Conservation (phyloP, 2,797 vertebrate genomes). For the Discoglossus pictus region DNA sequence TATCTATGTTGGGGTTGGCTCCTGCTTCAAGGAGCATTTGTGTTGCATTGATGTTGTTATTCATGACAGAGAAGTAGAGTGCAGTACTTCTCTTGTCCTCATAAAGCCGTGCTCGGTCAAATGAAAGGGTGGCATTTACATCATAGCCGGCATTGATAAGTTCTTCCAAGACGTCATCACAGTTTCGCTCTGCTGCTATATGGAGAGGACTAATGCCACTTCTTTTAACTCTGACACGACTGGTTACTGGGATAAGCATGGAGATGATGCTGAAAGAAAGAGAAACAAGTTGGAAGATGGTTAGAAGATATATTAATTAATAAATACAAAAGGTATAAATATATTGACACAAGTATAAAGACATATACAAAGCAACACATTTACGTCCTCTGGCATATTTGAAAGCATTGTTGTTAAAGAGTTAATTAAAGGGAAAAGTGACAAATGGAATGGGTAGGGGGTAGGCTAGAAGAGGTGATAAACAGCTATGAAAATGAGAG, state of each 20-base stretch:
- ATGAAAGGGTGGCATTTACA: slow-evolving; percentile 80
- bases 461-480: too few relatives aligned
- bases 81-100: slow-evolving; percentile 85
- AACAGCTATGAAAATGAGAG: too few relatives aligned
- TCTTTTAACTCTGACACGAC: slow-evolving; percentile 78
- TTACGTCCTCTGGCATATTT: too few relatives aligned
- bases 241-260: slow-evolving; percentile 85
- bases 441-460: too few relatives aligned
- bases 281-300: neutral
- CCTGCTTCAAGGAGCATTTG: slow-evolving; percentile 80
- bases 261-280: slow-evolving; percentile 77
- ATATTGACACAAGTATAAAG: too few relatives aligned
- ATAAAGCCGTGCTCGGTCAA: slow-evolving; percentile 78
- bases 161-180: slow-evolving; percentile 77
- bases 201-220: slow-evolving; percentile 92
- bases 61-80: slow-evolving; percentile 86
- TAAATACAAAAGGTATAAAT: neutral
- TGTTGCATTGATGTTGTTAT: slow-evolving; percentile 80
- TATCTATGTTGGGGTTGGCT: slow-evolving; percentile 86
- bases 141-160: slow-evolving; percentile 85
- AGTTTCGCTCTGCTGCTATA: slow-evolving; percentile 84
- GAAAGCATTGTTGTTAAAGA: too few relatives aligned
- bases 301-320: neutral
- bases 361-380: too few relatives aligned
- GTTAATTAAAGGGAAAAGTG: too few relatives aligned